These are phyloP conservation scores for Drosophila subpulchrella DNA, from an alignment of 1,140 invertebrate species.

Conservation along the genomic window DNA sequence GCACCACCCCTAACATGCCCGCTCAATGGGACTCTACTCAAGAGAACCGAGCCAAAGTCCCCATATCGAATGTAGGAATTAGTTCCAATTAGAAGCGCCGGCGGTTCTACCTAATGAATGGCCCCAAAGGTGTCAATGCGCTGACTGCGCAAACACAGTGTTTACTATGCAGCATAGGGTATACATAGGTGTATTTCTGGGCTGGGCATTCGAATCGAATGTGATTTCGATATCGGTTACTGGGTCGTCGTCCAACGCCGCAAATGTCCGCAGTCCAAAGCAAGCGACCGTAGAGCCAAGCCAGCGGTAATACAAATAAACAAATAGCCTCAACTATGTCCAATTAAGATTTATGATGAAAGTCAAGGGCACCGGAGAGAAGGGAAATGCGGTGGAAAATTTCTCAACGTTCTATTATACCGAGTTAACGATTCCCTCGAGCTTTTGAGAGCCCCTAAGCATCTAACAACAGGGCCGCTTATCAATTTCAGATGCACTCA, in stretches of 20 bases:
- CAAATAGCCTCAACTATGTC: conserved; percentile 39
- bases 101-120: conserved; percentile 51
- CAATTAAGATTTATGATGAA: conserved; percentile 69
- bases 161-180: background rate
- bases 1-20: background rate
- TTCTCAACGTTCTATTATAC: background rate
- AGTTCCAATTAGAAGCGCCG: conserved; percentile 51
- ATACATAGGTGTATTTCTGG: background rate
- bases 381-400: background rate
- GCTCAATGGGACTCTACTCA: background rate
- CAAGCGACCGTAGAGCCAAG: background rate
- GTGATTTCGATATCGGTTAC: conserved; percentile 44
- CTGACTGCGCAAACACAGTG: conserved; percentile 1
- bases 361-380: conserved; percentile 45
- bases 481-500: conserved; percentile 24
- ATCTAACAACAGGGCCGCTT: conserved; percentile 16
- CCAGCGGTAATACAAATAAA: conserved; percentile 21
- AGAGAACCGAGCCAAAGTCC: conserved; percentile 13
- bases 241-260: conserved; percentile 13
- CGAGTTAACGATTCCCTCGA: background rate
- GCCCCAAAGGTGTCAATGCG: conserved; percentile 29
- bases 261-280: background rate
- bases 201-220: conserved; percentile 7
- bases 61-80: conserved; percentile 40
- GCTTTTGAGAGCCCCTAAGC: background rate